Percentiles rank a stretch among this genome's conserved stretches.
Evolutionary conservation across 2,888 invertebrate species (phyloP).

Genomic region (Reticulitermes lucifugus): DNA sequence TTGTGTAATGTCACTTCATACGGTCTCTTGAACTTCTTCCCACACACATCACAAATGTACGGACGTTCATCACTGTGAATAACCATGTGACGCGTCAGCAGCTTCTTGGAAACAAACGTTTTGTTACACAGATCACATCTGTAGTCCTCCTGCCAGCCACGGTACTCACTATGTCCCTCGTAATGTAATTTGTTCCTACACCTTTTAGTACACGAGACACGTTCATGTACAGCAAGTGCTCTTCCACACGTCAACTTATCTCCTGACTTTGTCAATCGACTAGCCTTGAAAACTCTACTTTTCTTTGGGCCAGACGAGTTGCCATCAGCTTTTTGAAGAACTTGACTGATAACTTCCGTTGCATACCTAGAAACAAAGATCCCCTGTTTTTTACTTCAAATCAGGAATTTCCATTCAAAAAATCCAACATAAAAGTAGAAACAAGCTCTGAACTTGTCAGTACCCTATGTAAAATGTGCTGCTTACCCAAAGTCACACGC

Average conservation of each 20-base stretch:
- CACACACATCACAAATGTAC: conserved; percentile 56
- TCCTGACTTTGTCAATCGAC: not conserved
- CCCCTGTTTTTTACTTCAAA: conserved; percentile 13
- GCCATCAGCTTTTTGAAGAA: not conserved
- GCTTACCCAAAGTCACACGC: too few species aligned
- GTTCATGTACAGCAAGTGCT: not conserved
- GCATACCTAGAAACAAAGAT: conserved; percentile 41
- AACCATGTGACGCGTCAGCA: conserved; percentile 53
- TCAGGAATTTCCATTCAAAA: not conserved
- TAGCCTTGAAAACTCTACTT: conserved; percentile 1
- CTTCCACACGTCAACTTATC: too few species aligned
- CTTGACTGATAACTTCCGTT: not conserved
- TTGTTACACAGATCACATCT: conserved; percentile 48
- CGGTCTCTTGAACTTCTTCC: conserved; percentile 57
- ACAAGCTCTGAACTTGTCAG: too few species aligned
- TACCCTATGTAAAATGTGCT: too few species aligned
- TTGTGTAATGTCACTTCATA: conserved; percentile 51
- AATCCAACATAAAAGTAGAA: too few species aligned
- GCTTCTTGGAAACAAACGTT: conserved; percentile 44
- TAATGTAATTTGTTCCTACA: not conserved
- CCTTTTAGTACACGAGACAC: not conserved
- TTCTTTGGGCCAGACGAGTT: not conserved
- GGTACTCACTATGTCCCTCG: not conserved
- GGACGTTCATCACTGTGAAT: conserved; percentile 55
- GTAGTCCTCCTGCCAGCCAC: conserved; percentile 14